Evolutionary conservation across 2,113 vertebrate species (phyloP).

Genomic region (Oreochromis tanganicae): DNA sequence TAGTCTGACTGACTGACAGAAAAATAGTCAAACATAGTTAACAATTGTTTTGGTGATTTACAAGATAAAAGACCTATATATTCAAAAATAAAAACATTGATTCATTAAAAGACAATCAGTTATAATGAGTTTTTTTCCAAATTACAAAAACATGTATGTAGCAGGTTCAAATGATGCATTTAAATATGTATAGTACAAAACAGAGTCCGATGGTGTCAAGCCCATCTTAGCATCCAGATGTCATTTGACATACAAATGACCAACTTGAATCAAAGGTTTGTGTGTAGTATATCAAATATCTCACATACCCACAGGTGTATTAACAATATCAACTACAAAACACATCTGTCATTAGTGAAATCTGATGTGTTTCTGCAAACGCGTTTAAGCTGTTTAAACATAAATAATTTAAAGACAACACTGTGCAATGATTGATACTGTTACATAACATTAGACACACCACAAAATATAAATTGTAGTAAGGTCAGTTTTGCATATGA

Average conservation of each 20-base stretch:
- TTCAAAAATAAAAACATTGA: not conserved
- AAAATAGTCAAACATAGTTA: not conserved
- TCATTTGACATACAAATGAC: not conserved
- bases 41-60: not conserved
- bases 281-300: not conserved
- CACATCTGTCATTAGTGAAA: not conserved
- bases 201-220: no score
- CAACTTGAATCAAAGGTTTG: rapidly evolving
- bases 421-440: not conserved
- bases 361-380: not conserved
- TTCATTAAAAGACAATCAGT: not conserved
- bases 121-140: not conserved
- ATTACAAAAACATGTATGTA: not conserved
- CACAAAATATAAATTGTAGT: not conserved
- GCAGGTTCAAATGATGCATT: no score
- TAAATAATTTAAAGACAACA: not conserved
- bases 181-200: no score
- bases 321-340: not conserved
- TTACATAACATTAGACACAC: not conserved
- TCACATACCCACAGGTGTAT: not conserved
- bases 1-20: not conserved
- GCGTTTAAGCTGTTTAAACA: rapidly evolving
- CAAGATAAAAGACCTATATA: not conserved
- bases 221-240: not conserved
- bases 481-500: not conserved